A percentile compares a stretch with the other conserved stretches of the same genome.
phyloP scores from a whole-genome alignment of 1,140 invertebrate species.

The Pseudachorutes palmiensis region DNA sequence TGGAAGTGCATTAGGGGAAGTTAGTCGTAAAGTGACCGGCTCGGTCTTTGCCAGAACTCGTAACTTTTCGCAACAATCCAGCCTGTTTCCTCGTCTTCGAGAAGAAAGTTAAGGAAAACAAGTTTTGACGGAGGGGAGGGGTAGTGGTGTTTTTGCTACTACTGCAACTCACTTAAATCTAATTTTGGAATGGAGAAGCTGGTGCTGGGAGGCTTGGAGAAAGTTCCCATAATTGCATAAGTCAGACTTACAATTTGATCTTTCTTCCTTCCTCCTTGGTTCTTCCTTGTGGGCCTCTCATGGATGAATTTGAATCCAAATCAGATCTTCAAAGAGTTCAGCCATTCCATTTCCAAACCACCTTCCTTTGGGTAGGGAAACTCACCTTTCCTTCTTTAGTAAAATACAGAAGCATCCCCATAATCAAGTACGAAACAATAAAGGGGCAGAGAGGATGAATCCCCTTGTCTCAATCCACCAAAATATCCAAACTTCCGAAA shows the following conservation, averaged over 20 bases:
- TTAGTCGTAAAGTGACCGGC: too few species aligned
- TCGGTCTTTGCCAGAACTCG: too few species aligned
- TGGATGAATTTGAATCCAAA: slow-evolving; percentile 25
- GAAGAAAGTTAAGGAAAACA: slow-evolving; percentile 2
- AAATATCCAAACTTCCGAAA: too few species aligned
- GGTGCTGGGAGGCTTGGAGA: slow-evolving; percentile 15
- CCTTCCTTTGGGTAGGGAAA: too few species aligned
- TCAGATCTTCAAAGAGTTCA: background rate
- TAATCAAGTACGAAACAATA: too few species aligned
- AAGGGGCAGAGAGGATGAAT: too few species aligned
- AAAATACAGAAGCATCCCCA: background rate
- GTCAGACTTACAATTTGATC: slow-evolving; percentile 35
- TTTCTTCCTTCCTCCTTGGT: slow-evolving; percentile 1
- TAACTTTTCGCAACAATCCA: background rate
- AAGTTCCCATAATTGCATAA: slow-evolving; percentile 38
- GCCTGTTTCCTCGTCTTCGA: background rate
- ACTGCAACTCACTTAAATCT: slow-evolving; percentile 34
- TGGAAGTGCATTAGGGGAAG: too few species aligned
- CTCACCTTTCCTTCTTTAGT: background rate
- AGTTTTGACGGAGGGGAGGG: background rate
- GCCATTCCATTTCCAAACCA: background rate
- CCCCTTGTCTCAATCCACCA: too few species aligned
- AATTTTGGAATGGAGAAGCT: slow-evolving; percentile 31
- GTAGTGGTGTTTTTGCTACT: background rate
- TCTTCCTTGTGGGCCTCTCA: background rate